Base-by-base conservation (phyloP, 2,113 vertebrate genomes). In the Protobothrops mucrosquamatus region DNA sequence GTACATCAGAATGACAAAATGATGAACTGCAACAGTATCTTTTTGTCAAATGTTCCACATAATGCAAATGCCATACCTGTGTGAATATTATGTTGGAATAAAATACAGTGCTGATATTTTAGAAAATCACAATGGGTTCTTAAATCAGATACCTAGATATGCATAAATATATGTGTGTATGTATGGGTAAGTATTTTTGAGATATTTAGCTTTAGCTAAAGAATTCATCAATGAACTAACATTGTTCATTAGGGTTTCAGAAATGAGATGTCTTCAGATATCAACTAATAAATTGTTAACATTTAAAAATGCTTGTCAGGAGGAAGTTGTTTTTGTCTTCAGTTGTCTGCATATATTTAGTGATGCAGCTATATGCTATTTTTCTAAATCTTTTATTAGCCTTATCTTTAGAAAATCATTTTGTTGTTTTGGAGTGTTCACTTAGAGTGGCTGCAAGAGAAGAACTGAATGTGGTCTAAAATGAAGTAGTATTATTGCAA, bases 1-100 rank as follows among this genome's bases (percentile, higher is more conserved):
- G 99, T 99, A 99, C 99, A 98, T 98, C 97, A 97, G 97, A 98
- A 97, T 98, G 98, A 98, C 98, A 98, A 98, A 98, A 98, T 95
- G 98, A 97, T 98, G 97, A 98, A 98, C 98, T 98, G 98, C 97
- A 98, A 98, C 97, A 98, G 98, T 98, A 97, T 98, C 97, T 98
- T 97, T 98, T 98, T 98, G 98, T 98, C 97, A 96, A 96, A 96
- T 98, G 97, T 98, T 98, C 97, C 97, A 98, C 98, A 97, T 98
- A 98, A 98, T 98, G 97, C 94, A 97, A 97, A 97, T 98, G 98
- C 97, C 96, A 93, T 98, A 97, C 95, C 96, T 98, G 96, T 98
- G 96, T 98, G 96, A 98, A 94, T 98, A 98, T 97, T 97, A 98
- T 98, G 97, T 97, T 98, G 97, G 97, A 98, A 98, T 98, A 98